Evolutionary conservation across 1,140 invertebrate species (phyloP).

Genomic region (Euwallacea fornicatus): DNA sequence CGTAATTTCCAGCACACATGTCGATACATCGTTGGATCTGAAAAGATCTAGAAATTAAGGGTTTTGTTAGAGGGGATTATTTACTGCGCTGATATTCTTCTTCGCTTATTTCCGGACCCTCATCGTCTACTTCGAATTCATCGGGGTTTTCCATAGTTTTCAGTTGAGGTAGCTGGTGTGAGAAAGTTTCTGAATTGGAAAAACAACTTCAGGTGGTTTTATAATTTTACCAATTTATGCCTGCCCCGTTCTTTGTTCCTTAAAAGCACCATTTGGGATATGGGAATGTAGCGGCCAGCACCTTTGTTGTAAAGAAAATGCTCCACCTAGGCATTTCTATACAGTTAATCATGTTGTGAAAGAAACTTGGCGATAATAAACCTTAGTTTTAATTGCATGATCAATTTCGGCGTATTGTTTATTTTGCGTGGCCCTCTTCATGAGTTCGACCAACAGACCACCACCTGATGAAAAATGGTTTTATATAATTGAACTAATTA

Average conservation of each 20-base stretch:
- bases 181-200: neutral
- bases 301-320: slow-evolving; percentile 94
- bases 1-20: slow-evolving; percentile 92
- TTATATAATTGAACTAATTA: neutral
- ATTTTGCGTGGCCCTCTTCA: slow-evolving; percentile 87
- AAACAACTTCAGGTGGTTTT: neutral
- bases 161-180: slow-evolving; percentile 66
- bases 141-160: slow-evolving; percentile 78
- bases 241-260: slow-evolving; percentile 83
- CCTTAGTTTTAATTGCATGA: slow-evolving; percentile 85
- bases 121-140: slow-evolving; percentile 78
- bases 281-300: slow-evolving; percentile 83
- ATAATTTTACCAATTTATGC: slow-evolving; percentile 69
- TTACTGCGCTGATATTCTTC: slow-evolving; percentile 47
- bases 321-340: slow-evolving; percentile 59
- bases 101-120: slow-evolving; percentile 62
- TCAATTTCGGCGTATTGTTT: slow-evolving; percentile 89
- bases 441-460: slow-evolving; percentile 88
- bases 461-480: slow-evolving; percentile 64
- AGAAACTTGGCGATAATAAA: slow-evolving; percentile 28
- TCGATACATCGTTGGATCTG: slow-evolving; percentile 62
- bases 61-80: neutral
- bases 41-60: slow-evolving; percentile 16
- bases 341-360: slow-evolving; percentile 2
- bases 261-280: slow-evolving; percentile 82